phyloP scores from a whole-genome alignment of 1,140 invertebrate species.

The Camponotus pennsylvanicus region DNA sequence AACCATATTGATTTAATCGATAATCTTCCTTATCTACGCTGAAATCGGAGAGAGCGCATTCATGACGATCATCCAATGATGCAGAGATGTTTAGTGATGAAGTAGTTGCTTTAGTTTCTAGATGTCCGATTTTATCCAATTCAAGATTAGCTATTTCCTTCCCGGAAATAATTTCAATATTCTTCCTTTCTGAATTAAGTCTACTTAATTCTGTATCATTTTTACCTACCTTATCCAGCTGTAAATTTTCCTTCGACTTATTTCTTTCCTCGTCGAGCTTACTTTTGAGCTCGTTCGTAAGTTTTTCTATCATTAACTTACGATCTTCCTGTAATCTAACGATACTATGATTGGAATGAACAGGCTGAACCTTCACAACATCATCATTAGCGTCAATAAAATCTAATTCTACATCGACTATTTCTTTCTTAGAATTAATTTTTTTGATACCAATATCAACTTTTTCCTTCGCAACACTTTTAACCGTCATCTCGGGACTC shows the following conservation, averaged over 20 bases:
- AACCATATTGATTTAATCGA: slow-evolving; percentile 61
- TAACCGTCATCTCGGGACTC: no score
- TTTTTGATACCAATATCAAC: neutral
- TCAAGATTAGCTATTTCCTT: slow-evolving; percentile 16
- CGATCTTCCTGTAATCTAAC: slow-evolving; percentile 2
- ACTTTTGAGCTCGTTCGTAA: slow-evolving; percentile 2
- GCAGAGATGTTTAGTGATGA: slow-evolving; percentile 45
- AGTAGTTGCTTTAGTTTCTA: slow-evolving; percentile 16
- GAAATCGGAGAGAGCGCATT: slow-evolving; percentile 68
- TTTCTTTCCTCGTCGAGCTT: neutral
- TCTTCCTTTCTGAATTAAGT: neutral
- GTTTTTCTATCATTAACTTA: slow-evolving; percentile 24
- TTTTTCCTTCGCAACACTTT: neutral
- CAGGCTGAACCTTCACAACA: slow-evolving; percentile 69
- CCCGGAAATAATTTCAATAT: neutral
- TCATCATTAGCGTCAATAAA: slow-evolving; percentile 59
- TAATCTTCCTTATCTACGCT: slow-evolving; percentile 71
- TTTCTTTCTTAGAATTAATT: neutral
- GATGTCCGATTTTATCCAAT: neutral
- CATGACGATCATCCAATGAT: slow-evolving; percentile 55
- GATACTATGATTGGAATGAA: slow-evolving; percentile 32
- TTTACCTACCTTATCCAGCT: slow-evolving; percentile 10
- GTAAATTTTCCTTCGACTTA: slow-evolving; percentile 12
- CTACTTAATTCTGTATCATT: neutral
- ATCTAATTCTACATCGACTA: neutral